These are phyloP conservation scores for Hyperopisus bebe DNA, from an alignment of 2,113 vertebrate genomes.

Conservation along the genomic window DNA sequence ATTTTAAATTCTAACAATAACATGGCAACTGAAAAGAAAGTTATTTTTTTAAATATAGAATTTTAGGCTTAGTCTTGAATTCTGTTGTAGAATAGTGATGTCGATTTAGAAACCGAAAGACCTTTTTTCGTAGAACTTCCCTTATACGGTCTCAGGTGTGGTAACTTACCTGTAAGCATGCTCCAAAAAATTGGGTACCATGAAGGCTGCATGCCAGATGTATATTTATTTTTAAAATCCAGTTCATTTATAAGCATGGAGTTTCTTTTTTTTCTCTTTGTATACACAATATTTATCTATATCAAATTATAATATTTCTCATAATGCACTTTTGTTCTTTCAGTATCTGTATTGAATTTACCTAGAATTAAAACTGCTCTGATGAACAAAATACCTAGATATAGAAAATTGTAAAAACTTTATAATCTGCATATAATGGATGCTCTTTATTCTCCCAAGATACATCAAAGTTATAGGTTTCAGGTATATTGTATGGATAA, in stretches of 20 bases:
- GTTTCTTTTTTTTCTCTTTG: conserved; percentile 34
- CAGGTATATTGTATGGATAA: conserved; percentile 43
- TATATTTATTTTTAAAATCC: conserved; percentile 35
- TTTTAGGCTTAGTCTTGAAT: conserved; percentile 21
- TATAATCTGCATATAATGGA: conserved; percentile 41
- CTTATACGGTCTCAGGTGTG: conserved; percentile 62
- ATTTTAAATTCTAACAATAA: conserved; percentile 24
- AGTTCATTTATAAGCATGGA: conserved; percentile 46
- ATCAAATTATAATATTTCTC: conserved; percentile 52
- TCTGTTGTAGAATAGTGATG: conserved; percentile 32
- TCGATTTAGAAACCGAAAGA: conserved; percentile 37
- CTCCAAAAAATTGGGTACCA: conserved; percentile 37
- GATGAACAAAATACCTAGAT: conserved; percentile 42
- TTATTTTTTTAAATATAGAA: conserved; percentile 50
- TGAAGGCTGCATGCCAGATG: conserved; percentile 52
- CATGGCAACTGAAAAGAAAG: conserved; percentile 36
- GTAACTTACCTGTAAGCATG: conserved; percentile 51
- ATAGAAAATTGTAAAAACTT: conserved; percentile 47
- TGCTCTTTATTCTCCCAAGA: conserved; percentile 51
- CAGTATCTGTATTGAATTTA: conserved; percentile 38
- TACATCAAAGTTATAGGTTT: conserved; percentile 54
- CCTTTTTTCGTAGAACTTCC: conserved; percentile 47
- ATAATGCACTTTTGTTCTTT: conserved; percentile 46
- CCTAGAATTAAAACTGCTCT: conserved; percentile 51
- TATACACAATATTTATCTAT: conserved; percentile 37